Percentiles rank a stretch among this genome's conserved stretches.
Evolutionary conservation across 2,888 invertebrate species (phyloP).

Genomic region (Drosophila mimica): DNA sequence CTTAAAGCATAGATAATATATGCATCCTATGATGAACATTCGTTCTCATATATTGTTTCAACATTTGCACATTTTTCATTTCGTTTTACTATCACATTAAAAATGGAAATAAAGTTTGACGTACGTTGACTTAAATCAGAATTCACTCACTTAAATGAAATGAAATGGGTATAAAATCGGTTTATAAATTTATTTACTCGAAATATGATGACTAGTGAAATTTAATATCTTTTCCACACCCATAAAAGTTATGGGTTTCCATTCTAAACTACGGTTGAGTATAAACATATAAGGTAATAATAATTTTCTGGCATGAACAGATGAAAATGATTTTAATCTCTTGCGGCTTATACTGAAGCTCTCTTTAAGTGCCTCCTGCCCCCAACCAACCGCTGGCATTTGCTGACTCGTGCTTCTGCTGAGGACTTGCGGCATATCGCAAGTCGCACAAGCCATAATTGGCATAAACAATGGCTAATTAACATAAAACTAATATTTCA

Average conservation of each 20-base stretch:
- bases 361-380: background rate
- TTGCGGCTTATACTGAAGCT: background rate
- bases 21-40: too few species aligned
- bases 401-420: constrained; percentile 22
- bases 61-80: background rate
- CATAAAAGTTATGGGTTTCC: background rate
- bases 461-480: constrained; percentile 76
- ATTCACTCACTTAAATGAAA: background rate
- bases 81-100: background rate
- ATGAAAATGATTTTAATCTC: constrained; percentile 10
- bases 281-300: constrained; percentile 24
- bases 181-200: background rate
- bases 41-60: background rate
- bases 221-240: background rate
- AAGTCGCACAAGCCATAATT: constrained; percentile 54
- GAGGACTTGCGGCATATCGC: constrained; percentile 7
- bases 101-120: background rate
- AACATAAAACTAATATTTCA: constrained; percentile 80
- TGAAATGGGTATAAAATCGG: background rate
- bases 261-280: background rate
- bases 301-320: constrained; percentile 16
- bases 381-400: background rate
- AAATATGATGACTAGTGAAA: background rate
- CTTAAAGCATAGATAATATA: too few species aligned
- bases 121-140: background rate